phyloP scores from a whole-genome alignment of 37 sponge, comb jelly and placozoan species.

The Haliclona indistincta region DNA sequence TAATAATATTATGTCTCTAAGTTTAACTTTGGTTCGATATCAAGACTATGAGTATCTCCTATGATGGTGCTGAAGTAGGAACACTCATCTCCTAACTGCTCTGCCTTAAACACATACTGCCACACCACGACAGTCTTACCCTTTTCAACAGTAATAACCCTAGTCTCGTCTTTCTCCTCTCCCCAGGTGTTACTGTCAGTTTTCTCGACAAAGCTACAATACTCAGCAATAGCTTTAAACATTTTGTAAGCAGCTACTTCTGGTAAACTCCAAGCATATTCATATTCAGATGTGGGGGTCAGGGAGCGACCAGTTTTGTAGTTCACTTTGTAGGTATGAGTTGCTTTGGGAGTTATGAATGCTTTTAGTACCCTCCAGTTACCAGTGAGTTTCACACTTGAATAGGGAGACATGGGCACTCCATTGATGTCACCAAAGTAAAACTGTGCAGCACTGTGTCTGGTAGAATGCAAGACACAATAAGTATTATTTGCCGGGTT shows the following conservation, averaged over 20 bases:
- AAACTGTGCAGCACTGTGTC: not conserved
- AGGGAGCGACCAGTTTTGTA: not conserved
- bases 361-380: not conserved
- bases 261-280: not conserved
- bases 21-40: no score
- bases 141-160: not conserved
- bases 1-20: no score
- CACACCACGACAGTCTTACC: not conserved
- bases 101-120: not conserved
- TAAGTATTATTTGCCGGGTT: conserved; percentile 5
- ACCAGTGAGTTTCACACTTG: not conserved
- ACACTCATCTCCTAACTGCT: not conserved
- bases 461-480: not conserved
- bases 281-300: not conserved
- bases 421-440: not conserved
- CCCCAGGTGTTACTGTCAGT: not conserved
- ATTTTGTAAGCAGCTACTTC: not conserved
- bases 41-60: not conserved
- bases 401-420: not conserved
- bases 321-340: not conserved
- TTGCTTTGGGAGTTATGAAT: not conserved
- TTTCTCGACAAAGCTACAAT: not conserved
- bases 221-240: not conserved
- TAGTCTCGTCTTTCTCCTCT: not conserved
- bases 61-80: not conserved